phyloP scores from a whole-genome alignment of 2,888 invertebrate species.

The Julus scanicus region DNA sequence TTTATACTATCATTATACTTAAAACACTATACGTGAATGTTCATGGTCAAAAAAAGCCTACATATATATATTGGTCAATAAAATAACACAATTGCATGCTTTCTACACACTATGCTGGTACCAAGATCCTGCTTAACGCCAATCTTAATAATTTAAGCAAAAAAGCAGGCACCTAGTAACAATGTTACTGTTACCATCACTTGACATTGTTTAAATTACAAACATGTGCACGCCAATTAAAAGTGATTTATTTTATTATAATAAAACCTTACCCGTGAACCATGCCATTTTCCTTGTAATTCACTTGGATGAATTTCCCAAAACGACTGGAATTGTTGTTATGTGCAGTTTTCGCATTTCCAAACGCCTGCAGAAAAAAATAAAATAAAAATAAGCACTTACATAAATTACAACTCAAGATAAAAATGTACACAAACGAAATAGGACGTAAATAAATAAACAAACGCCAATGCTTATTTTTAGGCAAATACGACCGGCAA shows the following conservation, averaged over 20 bases:
- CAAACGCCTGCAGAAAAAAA: conserved; percentile 91
- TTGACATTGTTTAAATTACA: conserved; percentile 1
- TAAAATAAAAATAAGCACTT: conserved; percentile 49
- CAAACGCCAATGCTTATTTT: not conserved
- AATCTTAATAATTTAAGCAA: conserved; percentile 8
- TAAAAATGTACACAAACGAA: not conserved
- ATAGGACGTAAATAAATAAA: conserved; percentile 18
- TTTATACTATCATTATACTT: not conserved
- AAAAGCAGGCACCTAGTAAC: not conserved
- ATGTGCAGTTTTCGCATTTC: conserved; percentile 98
- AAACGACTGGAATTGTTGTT: conserved; percentile 98
- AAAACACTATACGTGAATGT: not conserved
- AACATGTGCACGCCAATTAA: not conserved
- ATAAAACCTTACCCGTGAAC: conserved; percentile 81
- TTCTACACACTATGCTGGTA: not conserved
- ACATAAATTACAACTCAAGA: not conserved
- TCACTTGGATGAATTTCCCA: conserved; percentile 97
- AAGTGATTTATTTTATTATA: not conserved
- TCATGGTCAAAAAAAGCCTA: not conserved
- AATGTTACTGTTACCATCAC: not conserved
- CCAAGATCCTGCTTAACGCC: not conserved
- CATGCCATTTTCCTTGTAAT: conserved; percentile 98
- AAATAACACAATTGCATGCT: not conserved
- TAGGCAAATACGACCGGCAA: not conserved
- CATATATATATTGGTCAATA: not conserved